Conservation (phyloP, 2,797 vertebrate species). For the Myotis pilosus region DNA sequence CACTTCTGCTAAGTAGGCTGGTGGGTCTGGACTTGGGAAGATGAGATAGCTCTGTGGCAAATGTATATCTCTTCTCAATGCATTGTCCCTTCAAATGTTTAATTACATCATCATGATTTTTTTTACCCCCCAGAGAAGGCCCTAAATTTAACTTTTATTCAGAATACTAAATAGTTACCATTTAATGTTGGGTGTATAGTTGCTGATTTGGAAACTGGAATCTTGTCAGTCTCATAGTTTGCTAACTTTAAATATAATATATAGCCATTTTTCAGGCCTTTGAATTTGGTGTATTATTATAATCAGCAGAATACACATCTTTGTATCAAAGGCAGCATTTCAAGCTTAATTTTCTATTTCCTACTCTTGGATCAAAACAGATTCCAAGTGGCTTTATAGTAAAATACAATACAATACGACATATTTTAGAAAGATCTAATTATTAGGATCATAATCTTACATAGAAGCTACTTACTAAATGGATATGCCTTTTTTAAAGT, state of each 20-base stretch:
- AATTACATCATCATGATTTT: neutral
- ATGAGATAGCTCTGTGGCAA: neutral
- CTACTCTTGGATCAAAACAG: neutral
- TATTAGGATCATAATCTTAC: neutral
- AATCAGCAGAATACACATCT: neutral
- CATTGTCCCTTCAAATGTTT: neutral
- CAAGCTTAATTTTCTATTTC: neutral
- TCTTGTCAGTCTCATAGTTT: neutral
- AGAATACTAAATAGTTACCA: neutral
- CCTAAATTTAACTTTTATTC: neutral
- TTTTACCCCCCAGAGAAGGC: neutral
- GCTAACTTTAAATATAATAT: neutral
- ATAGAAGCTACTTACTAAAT: slow-evolving; percentile 39
- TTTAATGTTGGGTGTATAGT: neutral
- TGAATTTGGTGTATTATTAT: neutral
- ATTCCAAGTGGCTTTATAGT: neutral
- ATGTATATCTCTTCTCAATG: neutral
- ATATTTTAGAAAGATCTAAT: neutral
- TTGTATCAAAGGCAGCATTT: neutral
- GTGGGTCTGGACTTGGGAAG: neutral
- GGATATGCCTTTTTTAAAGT: neutral
- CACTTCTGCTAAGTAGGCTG: neutral
- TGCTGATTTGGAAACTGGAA: neutral
- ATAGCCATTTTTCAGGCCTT: neutral
- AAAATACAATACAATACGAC: neutral